Conservation (phyloP, 2,888 invertebrate species). For the Zygogramma bicolorata region DNA sequence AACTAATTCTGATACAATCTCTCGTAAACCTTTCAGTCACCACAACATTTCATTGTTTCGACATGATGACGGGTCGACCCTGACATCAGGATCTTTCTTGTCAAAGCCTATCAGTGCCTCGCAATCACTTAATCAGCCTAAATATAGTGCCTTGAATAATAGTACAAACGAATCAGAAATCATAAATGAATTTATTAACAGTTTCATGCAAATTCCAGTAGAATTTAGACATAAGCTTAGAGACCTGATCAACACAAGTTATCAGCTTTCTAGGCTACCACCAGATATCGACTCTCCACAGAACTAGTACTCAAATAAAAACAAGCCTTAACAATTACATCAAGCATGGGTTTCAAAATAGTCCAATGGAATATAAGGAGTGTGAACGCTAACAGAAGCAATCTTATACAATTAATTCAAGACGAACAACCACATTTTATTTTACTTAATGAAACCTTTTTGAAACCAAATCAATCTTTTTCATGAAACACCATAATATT, state of each 20-base stretch:
- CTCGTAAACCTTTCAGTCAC: not conserved
- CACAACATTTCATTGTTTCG: not conserved
- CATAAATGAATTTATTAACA: not conserved
- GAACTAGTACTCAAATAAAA: not conserved
- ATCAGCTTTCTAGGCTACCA: not conserved
- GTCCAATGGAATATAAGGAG: conserved; percentile 24
- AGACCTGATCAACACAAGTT: not conserved
- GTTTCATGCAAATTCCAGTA: not conserved
- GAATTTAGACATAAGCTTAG: not conserved
- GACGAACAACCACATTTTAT: conserved; percentile 12
- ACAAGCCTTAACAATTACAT: too few relatives aligned
- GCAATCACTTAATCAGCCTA: not conserved
- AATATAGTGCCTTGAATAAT: not conserved
- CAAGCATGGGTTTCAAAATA: not conserved
- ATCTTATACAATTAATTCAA: not conserved
- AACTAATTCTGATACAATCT: too few relatives aligned
- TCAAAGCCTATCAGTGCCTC: not conserved
- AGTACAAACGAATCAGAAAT: not conserved
- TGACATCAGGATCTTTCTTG: not conserved
- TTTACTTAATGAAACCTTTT: conserved; percentile 18
- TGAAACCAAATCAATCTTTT: conserved; percentile 8
- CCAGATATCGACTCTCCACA: not conserved
- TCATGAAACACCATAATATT: conserved; percentile 5
- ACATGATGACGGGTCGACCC: not conserved
- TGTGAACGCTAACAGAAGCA: conserved; percentile 12